Percentiles rank a stretch among this genome's conserved stretches.
phyloP scores from a whole-genome alignment of 2,113 vertebrate genomes.

The Phaetusa simplex region DNA sequence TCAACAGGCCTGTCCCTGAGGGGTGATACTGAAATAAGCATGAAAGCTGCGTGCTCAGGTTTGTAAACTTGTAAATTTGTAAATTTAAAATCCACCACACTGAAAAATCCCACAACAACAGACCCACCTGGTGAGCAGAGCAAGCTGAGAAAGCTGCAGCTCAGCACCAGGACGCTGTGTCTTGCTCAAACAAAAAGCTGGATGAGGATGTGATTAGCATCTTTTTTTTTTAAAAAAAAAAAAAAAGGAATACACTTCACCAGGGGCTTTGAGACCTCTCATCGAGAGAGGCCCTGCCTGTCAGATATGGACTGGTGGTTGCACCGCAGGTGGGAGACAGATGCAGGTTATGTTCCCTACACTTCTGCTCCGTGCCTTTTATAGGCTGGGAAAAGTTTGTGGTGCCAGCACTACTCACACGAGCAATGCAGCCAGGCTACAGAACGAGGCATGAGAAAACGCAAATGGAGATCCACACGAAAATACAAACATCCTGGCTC shows the following conservation, averaged over 20 bases:
- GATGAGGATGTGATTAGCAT: background rate
- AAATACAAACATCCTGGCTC: background rate
- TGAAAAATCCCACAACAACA: background rate
- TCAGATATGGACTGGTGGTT: background rate
- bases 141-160: background rate
- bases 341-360: background rate
- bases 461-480: background rate
- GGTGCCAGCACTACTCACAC: background rate
- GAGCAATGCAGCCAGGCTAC: background rate
- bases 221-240: background rate
- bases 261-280: background rate
- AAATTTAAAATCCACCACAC: background rate
- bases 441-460: background rate
- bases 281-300: background rate
- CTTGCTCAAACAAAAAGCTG: background rate
- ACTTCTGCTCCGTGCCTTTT: background rate
- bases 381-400: background rate
- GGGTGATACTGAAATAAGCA: background rate
- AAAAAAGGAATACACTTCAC: background rate
- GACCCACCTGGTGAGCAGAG: background rate
- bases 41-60: background rate
- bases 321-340: background rate
- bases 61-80: background rate
- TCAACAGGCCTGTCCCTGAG: background rate
- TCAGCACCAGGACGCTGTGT: background rate